Evolutionary conservation across 53 echinoderm and acorn worm genomes (phyloP), one percentile per base, ranked within the genome.

Genomic region (Holothuria leucospilota): DNA sequence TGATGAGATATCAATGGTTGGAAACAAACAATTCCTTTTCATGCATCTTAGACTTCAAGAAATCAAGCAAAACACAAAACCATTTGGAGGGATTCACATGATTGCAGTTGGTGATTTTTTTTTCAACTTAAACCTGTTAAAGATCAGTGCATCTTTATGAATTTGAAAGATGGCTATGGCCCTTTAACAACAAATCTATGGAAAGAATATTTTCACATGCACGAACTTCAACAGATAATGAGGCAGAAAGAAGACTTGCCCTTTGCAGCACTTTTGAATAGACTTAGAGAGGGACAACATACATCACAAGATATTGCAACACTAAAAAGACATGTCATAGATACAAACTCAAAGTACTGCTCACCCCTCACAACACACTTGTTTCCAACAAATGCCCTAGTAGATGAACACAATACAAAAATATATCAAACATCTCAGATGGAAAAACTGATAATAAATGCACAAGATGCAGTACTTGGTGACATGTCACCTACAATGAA

Each of bases 1-100:
- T 34, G 68, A 84, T 84, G 84, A 84, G 39, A 84, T 84, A 29
- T 84, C 71, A 71, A 85, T 85, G 86, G 86, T 85, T 13, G 73
- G 86, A 2, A 56, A 20, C 13, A 46, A n/a, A 72, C 58, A 72
- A 73, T 59, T 85, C 21, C 21, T 40, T 42, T 85, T 77, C 49
- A 59, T 85, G 30, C 20, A 85, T 10, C 51, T 14, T 5, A 63
- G 64, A 63, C 64, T 63, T 63, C 64, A 63, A 11, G 64, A 63
- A 63, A 63, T 24, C 6, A 11, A 72, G 14, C 27, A n/a, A n/a
- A n/a, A n/a, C n/a, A n/a, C n/a, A n/a, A n/a, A n/a, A n/a, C n/a
- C n/a, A n/a, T n/a, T n/a, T n/a, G n/a, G n/a, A n/a, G n/a, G n/a
- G n/a, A n/a, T n/a, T n/a, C n/a, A n/a, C n/a, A n/a, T n/a, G n/a